Evolutionary conservation across 1,140 invertebrate species (phyloP), one percentile per base, ranked within the genome.

Genomic region (Caenorhabditis brenneri): DNA sequence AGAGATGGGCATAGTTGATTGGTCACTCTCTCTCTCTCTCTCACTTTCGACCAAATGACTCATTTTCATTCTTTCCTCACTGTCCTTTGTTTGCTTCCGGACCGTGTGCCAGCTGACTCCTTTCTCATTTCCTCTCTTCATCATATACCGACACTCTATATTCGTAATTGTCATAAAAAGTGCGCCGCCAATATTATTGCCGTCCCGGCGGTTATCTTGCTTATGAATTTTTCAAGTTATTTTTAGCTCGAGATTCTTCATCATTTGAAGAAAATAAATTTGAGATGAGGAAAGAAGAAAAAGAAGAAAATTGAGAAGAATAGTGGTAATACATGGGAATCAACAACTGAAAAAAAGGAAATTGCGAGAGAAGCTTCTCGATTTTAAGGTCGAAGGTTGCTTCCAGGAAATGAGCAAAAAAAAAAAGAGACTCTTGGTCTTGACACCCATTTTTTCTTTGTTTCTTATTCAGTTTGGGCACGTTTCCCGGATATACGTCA

Each of bases 1-100:
- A 55, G 22, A 55, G 65, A 74, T 74, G 65, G 65, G 65, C 65
- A 74, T 12, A 74, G 65, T 74, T 74, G 65, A 74, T 74, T 74
- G 65, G 65, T 74, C 36, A 46, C 36, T 74, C 65, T 29, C 5
- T 29, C 5, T 39, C 24, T 15, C 65, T 39, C 10, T 24, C 7
- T n/a, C 22, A 12, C 0, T n/a, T 29, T 58, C 55, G 24, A 36
- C 58, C 36, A 19, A 22, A 74, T 65, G 58, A 65, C 58, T 65
- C 58, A 36, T n/a, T 65, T 36, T 33, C 31, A 27, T 65, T 24
- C 31, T 19, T 19, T 12, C 12, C 6, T 10, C 22, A 24, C n/a
- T 12, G 36, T 46, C 65, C 65, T 74, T 74, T 74, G 36, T 74
- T 74, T 74, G n/a, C n/a, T 74, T 46, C 36, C 65, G 36, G 36